A percentile compares a stretch with the other conserved stretches of the same genome.
Evolutionary conservation across 2,797 vertebrate species (phyloP).

Genomic region (Tenualosa thibaudeaui): DNA sequence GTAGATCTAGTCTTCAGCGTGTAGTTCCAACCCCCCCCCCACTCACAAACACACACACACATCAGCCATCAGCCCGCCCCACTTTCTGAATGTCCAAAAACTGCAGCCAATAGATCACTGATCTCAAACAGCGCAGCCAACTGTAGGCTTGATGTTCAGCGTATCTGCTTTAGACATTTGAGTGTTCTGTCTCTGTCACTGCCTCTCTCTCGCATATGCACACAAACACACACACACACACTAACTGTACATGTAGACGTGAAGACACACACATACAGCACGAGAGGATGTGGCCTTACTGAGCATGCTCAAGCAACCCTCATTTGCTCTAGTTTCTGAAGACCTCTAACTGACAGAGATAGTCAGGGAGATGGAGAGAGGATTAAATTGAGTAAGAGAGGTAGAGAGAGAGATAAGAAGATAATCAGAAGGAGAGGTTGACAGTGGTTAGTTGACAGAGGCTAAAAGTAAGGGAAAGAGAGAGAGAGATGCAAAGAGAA

Average conservation of each 20-base stretch:
- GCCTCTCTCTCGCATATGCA: too few species aligned
- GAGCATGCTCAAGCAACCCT: background rate
- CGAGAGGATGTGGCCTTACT: background rate
- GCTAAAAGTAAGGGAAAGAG: conserved; percentile 58
- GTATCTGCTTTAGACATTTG: background rate
- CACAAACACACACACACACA: background rate
- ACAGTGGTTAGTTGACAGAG: conserved; percentile 36
- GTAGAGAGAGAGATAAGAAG: background rate
- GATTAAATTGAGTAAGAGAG: background rate
- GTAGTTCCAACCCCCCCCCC: background rate
- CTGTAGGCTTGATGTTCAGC: background rate
- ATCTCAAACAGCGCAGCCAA: background rate
- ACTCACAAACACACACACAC: background rate
- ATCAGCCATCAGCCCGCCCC: background rate
- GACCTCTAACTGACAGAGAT: background rate
- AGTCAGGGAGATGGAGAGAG: background rate
- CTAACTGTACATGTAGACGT: too few species aligned
- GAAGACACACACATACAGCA: too few species aligned
- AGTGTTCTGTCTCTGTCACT: too few species aligned
- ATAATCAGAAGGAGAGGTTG: conserved; percentile 29
- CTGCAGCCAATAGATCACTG: background rate
- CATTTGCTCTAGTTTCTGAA: background rate
- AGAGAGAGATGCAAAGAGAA: conserved; percentile 5
- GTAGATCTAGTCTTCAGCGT: background rate
- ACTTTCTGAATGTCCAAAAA: background rate